phyloP scores from a whole-genome alignment of 2,888 invertebrate genomes.

The Abrostola tripartita region DNA sequence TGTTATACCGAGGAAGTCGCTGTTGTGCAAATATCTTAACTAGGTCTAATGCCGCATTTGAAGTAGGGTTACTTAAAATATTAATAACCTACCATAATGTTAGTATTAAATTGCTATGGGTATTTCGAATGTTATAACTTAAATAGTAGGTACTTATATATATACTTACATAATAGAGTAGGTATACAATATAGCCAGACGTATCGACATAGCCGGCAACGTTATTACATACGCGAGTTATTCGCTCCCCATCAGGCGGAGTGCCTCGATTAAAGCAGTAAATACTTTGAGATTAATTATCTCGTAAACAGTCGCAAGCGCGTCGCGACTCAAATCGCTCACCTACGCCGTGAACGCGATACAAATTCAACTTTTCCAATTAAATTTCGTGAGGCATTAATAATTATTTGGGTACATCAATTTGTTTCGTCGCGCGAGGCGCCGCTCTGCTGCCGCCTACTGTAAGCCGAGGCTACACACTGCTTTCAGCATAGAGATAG shows the following conservation, averaged over 20 bases:
- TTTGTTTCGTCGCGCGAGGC: slow-evolving; percentile 85
- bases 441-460: slow-evolving; percentile 74
- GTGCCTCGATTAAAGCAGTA: slow-evolving; percentile 88
- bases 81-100: too few relatives aligned
- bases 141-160: not conserved
- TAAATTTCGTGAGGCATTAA: slow-evolving; percentile 89
- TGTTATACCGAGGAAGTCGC: too few relatives aligned
- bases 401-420: slow-evolving; percentile 89
- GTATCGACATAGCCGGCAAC: slow-evolving; percentile 72
- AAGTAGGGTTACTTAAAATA: too few relatives aligned
- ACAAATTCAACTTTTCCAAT: slow-evolving; percentile 89
- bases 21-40: too few relatives aligned
- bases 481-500: slow-evolving; percentile 55
- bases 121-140: not conserved
- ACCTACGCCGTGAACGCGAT: slow-evolving; percentile 88
- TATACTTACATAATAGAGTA: not conserved
- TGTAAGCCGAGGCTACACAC: slow-evolving; percentile 57
- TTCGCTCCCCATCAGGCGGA: slow-evolving; percentile 83
- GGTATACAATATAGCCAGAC: slow-evolving; percentile 40
- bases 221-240: slow-evolving; percentile 87
- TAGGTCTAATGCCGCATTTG: too few relatives aligned
- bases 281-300: slow-evolving; percentile 89
- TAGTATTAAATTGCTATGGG: too few relatives aligned
- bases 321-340: slow-evolving; percentile 83
- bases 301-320: slow-evolving; percentile 87